Evolutionary conservation across 2,888 invertebrate genomes (phyloP), one percentile per base, ranked within the genome.

Genomic region (Drosophila maculinotata): DNA sequence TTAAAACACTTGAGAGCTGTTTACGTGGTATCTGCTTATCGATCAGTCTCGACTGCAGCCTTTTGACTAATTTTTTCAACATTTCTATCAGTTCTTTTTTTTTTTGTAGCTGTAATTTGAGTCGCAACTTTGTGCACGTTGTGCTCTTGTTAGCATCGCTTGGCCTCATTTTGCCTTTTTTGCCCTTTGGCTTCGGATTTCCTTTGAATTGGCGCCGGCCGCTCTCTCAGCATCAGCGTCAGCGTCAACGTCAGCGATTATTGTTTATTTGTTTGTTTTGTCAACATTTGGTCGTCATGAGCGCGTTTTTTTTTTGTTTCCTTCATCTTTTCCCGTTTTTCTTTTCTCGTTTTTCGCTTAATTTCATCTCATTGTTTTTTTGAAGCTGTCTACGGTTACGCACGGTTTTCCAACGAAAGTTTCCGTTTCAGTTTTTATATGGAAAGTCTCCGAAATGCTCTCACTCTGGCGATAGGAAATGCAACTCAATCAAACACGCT

Each of bases 191-290:
- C 69, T 47, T 65, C 60, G 53, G 48, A 49, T 82, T 82, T 79
- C 75, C 83, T 83, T 81, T 86, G 81, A 83, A 81, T 79, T 66
- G 70, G 69, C 74, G 83, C 80, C 80, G 54, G 57, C 67, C 41
- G 44, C 47, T 53, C 39, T 30, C 26, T 36, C 39, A 20, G 31
- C 12, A 5, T 25, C 12, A 14, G 15, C 9, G 9, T 26, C 17
- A 5, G 38, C 30, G 42, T 28, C 25, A n/a, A n/a, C n/a, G 1
- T 35, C 68, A 45, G 51, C 63, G 63, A 62, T 63, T 69, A 63
- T 69, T 65, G 70, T 71, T 80, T 81, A 82, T 80, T 85, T 85
- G 74, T 83, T 83, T 81, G 86, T 81, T 81, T 83, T 86, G 81
- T 81, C 81, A 81, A 81, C 81, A 81, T 74, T 85, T 76, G 76